Evolutionary conservation across 2,888 invertebrate genomes (phyloP), one percentile per base, ranked within the genome.

Genomic region (Matsumyia berberina): DNA sequence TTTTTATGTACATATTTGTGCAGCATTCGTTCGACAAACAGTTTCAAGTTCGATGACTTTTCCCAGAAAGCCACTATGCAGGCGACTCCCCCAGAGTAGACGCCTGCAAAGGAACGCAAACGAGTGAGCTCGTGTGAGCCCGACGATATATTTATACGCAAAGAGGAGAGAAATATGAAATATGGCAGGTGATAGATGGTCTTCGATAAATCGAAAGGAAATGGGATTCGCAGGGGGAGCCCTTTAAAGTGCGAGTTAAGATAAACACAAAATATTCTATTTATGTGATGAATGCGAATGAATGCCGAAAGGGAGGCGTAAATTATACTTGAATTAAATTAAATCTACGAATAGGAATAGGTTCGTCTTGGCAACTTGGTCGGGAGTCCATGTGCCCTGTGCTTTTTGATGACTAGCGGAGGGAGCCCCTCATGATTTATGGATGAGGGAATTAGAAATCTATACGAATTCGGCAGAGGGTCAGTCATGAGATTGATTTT

Each of bases 141-240:
- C n/a, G n/a, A n/a, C 33, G 73, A 64, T 64, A 72, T 39, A 33
- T 46, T 33, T 78, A 35, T 42, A 39, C 35, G 62, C 12, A 29
- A 46, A 15, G 24, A 24, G 24, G 24, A 46, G 35, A 51, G 37
- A 73, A 44, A 67, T 70, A 37, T 51, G 60, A 72, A 72, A 72
- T 60, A 67, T 66, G 64, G 42, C 73, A 73, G 79, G 66, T 80
- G 80, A 74, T 67, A 49, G 74, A 80, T 67, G 55, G 29, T 49
- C 55, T 49, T 19, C 15, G 67, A 60, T 74, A 80, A 76, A 73
- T 80, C 73, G 60, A 67, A 67, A 53, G 64, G 72, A 72, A 79
- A 79, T 67, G 29, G 51, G 37, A 58, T 51, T 60, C 76, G 49
- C 17, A n/a, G 46, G 29, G 24, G 12, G 11, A 15, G 6, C 35